Percentiles rank a stretch among this genome's conserved stretches.
These are phyloP conservation scores for Microctenopoma steveboyesi DNA, from an alignment of 2,797 vertebrate genomes.

Conservation along the genomic window DNA sequence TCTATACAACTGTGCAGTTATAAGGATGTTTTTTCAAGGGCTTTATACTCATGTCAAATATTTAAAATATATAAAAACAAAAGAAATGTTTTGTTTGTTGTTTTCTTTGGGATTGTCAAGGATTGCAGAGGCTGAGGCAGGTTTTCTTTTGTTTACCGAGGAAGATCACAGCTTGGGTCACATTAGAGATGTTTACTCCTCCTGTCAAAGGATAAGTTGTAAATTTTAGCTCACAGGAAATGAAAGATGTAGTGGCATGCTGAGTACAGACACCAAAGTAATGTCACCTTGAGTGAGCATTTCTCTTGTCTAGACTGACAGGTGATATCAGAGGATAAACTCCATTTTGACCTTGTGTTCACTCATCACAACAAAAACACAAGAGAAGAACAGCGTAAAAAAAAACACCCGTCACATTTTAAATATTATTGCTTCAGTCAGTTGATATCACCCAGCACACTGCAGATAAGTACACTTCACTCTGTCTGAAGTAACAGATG, in stretches of 20 bases:
- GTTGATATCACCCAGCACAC: slow-evolving; percentile 57
- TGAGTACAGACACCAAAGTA: slow-evolving; percentile 75
- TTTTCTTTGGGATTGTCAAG: slow-evolving; percentile 64
- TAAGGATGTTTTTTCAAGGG: slow-evolving; percentile 40
- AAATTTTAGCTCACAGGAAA: slow-evolving; percentile 77
- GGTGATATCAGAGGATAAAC: slow-evolving; percentile 83
- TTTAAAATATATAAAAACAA: slow-evolving; percentile 44
- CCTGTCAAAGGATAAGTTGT: slow-evolving; percentile 79
- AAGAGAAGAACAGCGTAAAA: slow-evolving; percentile 32
- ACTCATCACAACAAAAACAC: slow-evolving; percentile 78
- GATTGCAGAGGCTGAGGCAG: slow-evolving; percentile 50
- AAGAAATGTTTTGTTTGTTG: slow-evolving; percentile 61
- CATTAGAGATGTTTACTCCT: slow-evolving; percentile 77
- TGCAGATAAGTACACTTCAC: slow-evolving; percentile 60
- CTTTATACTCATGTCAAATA: slow-evolving; percentile 31
- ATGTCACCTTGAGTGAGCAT: slow-evolving; percentile 81
- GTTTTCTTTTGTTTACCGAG: slow-evolving; percentile 66
- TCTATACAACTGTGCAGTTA: slow-evolving; percentile 14
- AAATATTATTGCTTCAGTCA: slow-evolving; percentile 72
- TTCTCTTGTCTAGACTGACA: slow-evolving; percentile 79
- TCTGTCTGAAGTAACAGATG: slow-evolving; percentile 51
- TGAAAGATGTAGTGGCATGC: slow-evolving; percentile 71
- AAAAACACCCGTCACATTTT: slow-evolving; percentile 64
- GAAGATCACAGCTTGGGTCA: slow-evolving; percentile 71
- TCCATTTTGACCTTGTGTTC: slow-evolving; percentile 79